Base-by-base conservation (phyloP, 35 echinoderm and acorn worm genomes). In the Chiridota heheva region DNA sequence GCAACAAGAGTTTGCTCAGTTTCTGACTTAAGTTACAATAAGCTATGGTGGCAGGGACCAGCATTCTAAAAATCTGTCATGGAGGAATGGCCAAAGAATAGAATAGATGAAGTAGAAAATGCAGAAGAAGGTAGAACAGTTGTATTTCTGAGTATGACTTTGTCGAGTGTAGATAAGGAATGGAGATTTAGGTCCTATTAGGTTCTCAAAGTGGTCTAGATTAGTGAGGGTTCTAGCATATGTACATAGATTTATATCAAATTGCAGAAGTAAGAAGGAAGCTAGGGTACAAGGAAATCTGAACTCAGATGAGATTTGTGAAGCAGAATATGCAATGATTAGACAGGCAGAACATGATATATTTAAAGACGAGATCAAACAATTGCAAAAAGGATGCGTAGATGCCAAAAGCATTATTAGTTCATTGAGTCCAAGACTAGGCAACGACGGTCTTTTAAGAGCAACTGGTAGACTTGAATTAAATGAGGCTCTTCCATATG, bases 31-130 rank as follows among this genome's bases (percentile, higher is more conserved):
- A 44, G 3, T 44, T 33, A 45, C 25, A 81, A 65, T 27, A 65
- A 45, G 1, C 12, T 66, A 65, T 81, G 78, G 78, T 70, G 63
- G 65, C 7, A 83, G 30, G 80, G 80, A 18, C 80, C 80, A 35
- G 65, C 15, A 24, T 83, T 83, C 24, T 13, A 70, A 28, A 37
- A 83, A 37, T 53, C 22, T 57, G 2, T 47, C 2, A 4, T 15
- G 46, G 25, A 63, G 5, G 44, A 55, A 40, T 83, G 80, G 65
- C 47, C 80, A 70, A 1, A 57, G 0, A 69, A 53, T 24, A 69
- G 39, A 58, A 58, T 83, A 70, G 34, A 53, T 1, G 35, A 42
- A 70, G 2, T 56, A 20, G 46, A 55, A 57, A 36, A 57, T 39
- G 63, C 32, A 53, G 66, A 59, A 58, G 32, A 83, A 29, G 30